phyloP scores from a whole-genome alignment of 2,797 vertebrate species.

The Poecile montanus region DNA sequence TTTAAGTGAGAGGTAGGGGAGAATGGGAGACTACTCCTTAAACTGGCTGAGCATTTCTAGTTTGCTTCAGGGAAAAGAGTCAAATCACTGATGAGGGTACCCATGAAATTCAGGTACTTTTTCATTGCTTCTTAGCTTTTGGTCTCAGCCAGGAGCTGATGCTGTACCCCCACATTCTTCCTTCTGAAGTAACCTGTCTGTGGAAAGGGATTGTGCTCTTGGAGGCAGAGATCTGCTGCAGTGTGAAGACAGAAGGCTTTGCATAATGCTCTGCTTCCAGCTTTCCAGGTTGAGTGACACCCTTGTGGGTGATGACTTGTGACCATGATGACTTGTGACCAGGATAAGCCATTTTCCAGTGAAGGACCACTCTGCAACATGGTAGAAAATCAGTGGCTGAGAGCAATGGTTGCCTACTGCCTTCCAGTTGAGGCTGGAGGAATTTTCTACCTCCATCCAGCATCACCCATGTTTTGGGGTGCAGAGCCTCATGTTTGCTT shows the following conservation, averaged over 20 bases:
- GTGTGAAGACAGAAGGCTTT: background rate
- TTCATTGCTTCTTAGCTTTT: background rate
- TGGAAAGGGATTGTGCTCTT: background rate
- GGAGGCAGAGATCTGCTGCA: background rate
- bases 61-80: background rate
- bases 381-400: background rate
- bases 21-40: background rate
- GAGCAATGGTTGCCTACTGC: background rate
- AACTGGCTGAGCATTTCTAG: background rate
- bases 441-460: background rate
- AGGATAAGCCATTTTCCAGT: background rate
- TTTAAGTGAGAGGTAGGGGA: background rate
- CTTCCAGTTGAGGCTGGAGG: background rate
- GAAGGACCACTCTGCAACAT: background rate
- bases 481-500: background rate
- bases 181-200: background rate
- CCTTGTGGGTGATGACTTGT: background rate
- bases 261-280: background rate
- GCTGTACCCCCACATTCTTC: fast-evolving
- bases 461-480: background rate
- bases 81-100: background rate
- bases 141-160: background rate
- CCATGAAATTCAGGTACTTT: background rate
- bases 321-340: background rate
- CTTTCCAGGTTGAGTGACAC: background rate